Conservation (phyloP, 2,888 invertebrate genomes). For the Euzetes globulus region DNA sequence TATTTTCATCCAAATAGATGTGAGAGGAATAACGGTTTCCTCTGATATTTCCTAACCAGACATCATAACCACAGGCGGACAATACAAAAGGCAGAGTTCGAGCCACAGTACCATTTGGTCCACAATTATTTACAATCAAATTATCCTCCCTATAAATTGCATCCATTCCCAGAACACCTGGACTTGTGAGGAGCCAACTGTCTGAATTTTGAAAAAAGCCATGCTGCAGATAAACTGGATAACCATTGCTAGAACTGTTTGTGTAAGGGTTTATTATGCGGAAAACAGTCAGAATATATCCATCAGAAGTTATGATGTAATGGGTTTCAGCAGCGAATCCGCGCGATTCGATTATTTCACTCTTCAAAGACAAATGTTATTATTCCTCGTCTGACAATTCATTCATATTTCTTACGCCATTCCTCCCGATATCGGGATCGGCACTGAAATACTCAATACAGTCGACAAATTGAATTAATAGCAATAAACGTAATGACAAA, state of each 20-base stretch:
- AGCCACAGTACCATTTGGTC: not conserved
- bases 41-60: conserved; percentile 52
- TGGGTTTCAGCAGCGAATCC: conserved; percentile 34
- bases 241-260: not conserved
- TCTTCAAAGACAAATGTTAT: conserved; percentile 8
- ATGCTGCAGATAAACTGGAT: conserved; percentile 31
- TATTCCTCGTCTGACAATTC: not conserved
- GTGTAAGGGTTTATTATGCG: conserved; percentile 34
- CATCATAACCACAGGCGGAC: conserved; percentile 47
- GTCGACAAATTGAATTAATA: no score
- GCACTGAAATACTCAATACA: not conserved
- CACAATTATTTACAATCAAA: not conserved
- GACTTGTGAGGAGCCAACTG: not conserved
- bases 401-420: conserved; percentile 10
- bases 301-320: conserved; percentile 28
- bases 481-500: no score
- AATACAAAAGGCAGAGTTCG: not conserved
- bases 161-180: not conserved
- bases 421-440: conserved; percentile 32
- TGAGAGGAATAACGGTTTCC: conserved; percentile 51
- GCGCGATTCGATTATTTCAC: conserved; percentile 29
- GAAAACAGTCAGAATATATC: conserved; percentile 30
- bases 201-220: conserved; percentile 29
- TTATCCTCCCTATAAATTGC: conserved; percentile 2
- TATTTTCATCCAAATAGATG: no score